Evolutionary conservation across 2,888 invertebrate genomes (phyloP), one percentile per base, ranked within the genome.

Genomic region (Blomia tropicalis): DNA sequence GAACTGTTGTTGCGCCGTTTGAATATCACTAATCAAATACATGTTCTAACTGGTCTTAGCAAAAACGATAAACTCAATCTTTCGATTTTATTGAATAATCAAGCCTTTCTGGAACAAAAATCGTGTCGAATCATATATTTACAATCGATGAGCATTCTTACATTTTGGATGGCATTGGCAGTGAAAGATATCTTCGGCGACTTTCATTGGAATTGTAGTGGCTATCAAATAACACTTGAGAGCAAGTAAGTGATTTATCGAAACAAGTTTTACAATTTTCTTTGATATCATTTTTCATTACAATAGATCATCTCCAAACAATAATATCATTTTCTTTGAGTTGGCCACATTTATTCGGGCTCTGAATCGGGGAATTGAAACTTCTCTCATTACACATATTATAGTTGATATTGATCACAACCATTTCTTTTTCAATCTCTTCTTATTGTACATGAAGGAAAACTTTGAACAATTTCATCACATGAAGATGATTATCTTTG

Each of bases 121-220:
- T 11, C 56, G 11, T 56, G 56, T 56, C 56, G 56, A 14, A 56
- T 56, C 29, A 29, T 56, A 19, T 56, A 56, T 25, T 25, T 56
- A 19, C 56, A 56, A 25, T 56, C 56, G 23, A n/a, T 27, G 30
- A 30, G n/a, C 14, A 31, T 56, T 2, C 25, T 56, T 11, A 56
- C 56, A 19, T 56, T 56, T 25, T 56, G 56, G 56, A 56, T 56
- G 56, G 56, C 56, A 22, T 23, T 56, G 19, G 23, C 29, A 36
- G 29, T 56, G 29, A 56, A 56, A 25, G 29, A 36, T n/a, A 19
- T 56, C 19, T 23, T 11, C 14, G 29, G 23, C n/a, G 56, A 56
- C 23, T 47, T 11, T n/a, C 25, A 56, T 14, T 56, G 56, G 56
- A 36, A 56, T 25, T 30, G 29, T 3, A 30, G 11, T 23, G 56